These are phyloP conservation scores for Colossoma macropomum DNA, from an alignment of 2,113 vertebrate species.

Conservation along the genomic window DNA sequence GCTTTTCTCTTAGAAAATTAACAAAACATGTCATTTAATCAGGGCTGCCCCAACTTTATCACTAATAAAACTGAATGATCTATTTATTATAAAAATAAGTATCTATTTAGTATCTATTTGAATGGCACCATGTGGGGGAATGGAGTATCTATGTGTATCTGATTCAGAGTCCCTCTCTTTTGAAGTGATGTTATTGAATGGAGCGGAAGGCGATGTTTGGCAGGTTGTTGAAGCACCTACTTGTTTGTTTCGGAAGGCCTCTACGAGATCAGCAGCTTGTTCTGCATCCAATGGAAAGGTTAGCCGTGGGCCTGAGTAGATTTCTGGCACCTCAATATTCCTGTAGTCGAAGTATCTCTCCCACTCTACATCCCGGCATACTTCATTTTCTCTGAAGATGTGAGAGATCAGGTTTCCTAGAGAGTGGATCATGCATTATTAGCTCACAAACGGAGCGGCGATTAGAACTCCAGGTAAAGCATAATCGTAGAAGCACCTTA, in stretches of 20 bases:
- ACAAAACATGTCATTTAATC: too few relatives aligned
- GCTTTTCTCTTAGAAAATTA: too few relatives aligned
- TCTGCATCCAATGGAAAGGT: slow-evolving; percentile 87
- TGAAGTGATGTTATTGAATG: background rate
- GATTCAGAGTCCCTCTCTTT: background rate
- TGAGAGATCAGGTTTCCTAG: slow-evolving; percentile 88
- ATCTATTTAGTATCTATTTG: too few relatives aligned
- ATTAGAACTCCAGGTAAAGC: background rate
- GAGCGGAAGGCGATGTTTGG: background rate
- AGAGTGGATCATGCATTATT: background rate
- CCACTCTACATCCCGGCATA: slow-evolving; percentile 77
- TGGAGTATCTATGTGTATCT: background rate
- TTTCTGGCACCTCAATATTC: slow-evolving; percentile 83
- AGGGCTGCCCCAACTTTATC: too few relatives aligned
- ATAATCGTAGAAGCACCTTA: slow-evolving; percentile 70
- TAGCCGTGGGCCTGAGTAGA: slow-evolving; percentile 86
- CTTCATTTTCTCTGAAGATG: slow-evolving; percentile 85
- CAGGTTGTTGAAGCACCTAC: slow-evolving; percentile 72
- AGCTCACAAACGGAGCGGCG: background rate
- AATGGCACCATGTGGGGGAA: too few relatives aligned
- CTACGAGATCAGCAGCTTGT: slow-evolving; percentile 84
- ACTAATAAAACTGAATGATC: too few relatives aligned
- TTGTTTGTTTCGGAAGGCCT: slow-evolving; percentile 92
- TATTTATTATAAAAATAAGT: too few relatives aligned
- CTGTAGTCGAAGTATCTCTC: slow-evolving; percentile 82